Evolutionary conservation across 2,888 invertebrate species (phyloP).

Genomic region (Ischnura elegans): DNA sequence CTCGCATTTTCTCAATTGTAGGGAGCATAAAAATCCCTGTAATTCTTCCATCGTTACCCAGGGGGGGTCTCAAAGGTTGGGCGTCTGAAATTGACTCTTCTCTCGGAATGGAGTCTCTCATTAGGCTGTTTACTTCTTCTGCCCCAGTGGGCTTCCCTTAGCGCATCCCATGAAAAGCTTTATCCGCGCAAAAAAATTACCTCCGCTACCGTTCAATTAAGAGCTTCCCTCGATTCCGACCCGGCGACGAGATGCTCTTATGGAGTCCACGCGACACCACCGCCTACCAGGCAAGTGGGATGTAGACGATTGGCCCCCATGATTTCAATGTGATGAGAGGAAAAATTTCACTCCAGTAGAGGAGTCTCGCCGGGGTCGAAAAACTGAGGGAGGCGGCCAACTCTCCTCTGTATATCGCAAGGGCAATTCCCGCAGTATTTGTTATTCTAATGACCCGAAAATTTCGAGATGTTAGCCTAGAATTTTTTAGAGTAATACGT

Average conservation of each 20-base stretch:
- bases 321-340: background rate
- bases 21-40: too few species aligned
- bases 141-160: background rate
- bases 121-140: background rate
- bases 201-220: background rate
- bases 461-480: too few species aligned
- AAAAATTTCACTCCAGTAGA: background rate
- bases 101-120: background rate
- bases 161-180: background rate
- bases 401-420: too few species aligned
- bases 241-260: background rate
- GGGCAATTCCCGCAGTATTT: too few species aligned
- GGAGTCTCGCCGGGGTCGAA: background rate
- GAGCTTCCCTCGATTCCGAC: background rate
- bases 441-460: too few species aligned
- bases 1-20: too few species aligned
- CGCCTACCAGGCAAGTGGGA: background rate
- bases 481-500: too few species aligned
- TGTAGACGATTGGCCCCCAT: background rate
- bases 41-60: background rate
- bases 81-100: background rate
- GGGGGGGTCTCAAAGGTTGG: background rate
- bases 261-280: background rate
- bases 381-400: background rate
- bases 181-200: background rate